A percentile compares a stretch with the other conserved stretches of the same genome.
Evolutionary conservation across 2,113 vertebrate species (phyloP).

Genomic region (Xenopus tropicalis): DNA sequence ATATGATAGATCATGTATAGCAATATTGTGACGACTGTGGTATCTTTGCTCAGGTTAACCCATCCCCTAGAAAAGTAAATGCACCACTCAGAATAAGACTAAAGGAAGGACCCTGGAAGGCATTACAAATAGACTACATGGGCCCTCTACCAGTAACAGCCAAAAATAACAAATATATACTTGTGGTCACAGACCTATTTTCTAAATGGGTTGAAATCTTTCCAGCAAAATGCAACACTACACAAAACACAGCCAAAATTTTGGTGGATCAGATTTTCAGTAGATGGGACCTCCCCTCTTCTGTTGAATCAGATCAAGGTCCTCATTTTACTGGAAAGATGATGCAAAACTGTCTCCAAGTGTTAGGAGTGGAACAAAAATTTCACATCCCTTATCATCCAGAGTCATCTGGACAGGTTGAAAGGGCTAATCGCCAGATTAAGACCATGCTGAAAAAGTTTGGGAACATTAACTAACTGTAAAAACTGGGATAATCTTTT

Average conservation of each 20-base stretch:
- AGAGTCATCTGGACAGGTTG: not conserved
- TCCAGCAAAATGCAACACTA: not conserved
- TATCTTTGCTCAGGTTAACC: not conserved
- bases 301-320: slow-evolving; percentile 6
- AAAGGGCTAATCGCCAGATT: not conserved
- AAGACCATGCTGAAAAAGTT: not conserved
- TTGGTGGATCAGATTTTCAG: not conserved
- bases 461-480: not conserved
- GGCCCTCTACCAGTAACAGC: not conserved
- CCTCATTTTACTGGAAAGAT: not conserved
- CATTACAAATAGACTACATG: not conserved
- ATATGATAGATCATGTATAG: no score
- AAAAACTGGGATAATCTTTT: slow-evolving; percentile 4
- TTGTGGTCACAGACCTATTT: not conserved
- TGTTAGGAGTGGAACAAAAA: not conserved
- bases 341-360: not conserved
- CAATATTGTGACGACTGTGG: no score
- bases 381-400: slow-evolving; percentile 2
- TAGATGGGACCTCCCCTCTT: not conserved
- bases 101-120: not conserved
- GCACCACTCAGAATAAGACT: not conserved
- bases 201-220: slow-evolving; percentile 1
- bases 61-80: not conserved
- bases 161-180: not conserved
- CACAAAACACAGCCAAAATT: not conserved